Percentiles rank a stretch among this genome's conserved stretches.
phyloP scores from a whole-genome alignment of 2,113 vertebrate genomes.

The Dicentrarchus labrax region DNA sequence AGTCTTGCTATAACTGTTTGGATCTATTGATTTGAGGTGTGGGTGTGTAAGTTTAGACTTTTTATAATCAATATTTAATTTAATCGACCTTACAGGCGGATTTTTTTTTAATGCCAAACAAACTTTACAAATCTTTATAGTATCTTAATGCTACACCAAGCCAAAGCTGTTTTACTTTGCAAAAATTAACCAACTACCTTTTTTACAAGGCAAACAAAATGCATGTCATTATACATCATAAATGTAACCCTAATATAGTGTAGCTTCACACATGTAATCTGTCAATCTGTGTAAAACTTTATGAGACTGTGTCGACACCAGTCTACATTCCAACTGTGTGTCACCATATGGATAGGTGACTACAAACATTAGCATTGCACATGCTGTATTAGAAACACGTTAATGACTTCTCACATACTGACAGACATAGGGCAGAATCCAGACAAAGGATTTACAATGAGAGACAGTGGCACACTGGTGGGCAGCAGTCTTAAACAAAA shows the following conservation, averaged over 20 bases:
- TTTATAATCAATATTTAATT: not conserved
- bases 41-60: not conserved
- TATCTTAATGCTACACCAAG: not conserved
- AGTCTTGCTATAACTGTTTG: not conserved
- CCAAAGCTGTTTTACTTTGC: not conserved
- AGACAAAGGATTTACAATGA: conserved; percentile 17
- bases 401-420: conserved; percentile 29
- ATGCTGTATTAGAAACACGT: conserved; percentile 5
- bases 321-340: not conserved
- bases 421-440: conserved; percentile 21
- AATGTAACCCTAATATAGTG: not conserved
- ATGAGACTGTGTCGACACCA: conserved; percentile 1
- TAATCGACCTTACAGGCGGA: not conserved
- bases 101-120: too few species aligned
- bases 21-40: not conserved
- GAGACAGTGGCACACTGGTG: conserved; percentile 31
- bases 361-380: not conserved
- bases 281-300: not conserved
- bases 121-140: too few species aligned
- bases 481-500: conserved; percentile 58
- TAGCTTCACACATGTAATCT: not conserved
- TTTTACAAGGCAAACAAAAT: not conserved
- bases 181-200: not conserved
- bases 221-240: not conserved
- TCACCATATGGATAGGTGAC: not conserved